Evolutionary conservation across 2,797 vertebrate genomes (phyloP).

Genomic region (Tragelaphus oryx): DNA sequence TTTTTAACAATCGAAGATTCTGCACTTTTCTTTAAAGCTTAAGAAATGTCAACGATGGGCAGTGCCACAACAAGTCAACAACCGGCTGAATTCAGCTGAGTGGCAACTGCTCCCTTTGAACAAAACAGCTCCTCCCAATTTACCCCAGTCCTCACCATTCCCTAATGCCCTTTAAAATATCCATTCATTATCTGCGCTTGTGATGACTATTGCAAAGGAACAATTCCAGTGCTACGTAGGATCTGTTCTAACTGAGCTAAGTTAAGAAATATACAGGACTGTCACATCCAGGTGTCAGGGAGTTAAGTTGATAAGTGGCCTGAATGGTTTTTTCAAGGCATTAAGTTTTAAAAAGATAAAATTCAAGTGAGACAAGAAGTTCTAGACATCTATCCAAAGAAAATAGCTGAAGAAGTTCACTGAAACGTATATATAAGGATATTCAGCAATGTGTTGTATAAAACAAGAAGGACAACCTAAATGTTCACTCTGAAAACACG

Average conservation of each 20-base stretch:
- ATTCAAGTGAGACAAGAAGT: neutral
- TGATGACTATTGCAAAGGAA: neutral
- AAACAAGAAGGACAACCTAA: constrained; percentile 25
- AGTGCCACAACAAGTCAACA: neutral
- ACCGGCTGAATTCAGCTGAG: neutral
- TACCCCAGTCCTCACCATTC: neutral
- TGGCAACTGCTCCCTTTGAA: neutral
- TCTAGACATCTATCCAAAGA: neutral
- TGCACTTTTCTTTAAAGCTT: constrained; percentile 10
- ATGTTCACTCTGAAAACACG: neutral
- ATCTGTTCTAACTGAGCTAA: neutral
- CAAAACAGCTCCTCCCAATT: neutral
- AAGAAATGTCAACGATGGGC: neutral
- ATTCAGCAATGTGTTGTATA: constrained; percentile 4
- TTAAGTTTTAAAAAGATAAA: constrained; percentile 5
- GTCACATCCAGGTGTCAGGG: neutral
- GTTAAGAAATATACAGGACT: neutral
- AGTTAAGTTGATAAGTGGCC: neutral
- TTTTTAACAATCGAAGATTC: neutral
- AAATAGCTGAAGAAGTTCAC: neutral
- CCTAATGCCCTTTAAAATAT: neutral
- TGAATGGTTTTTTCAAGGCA: neutral
- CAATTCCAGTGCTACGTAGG: neutral
- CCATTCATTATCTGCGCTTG: neutral
- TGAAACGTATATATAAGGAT: neutral